Evolutionary conservation across 1,140 invertebrate genomes (phyloP), one percentile per base, ranked within the genome.

Genomic region (Cherax quadricarinatus): DNA sequence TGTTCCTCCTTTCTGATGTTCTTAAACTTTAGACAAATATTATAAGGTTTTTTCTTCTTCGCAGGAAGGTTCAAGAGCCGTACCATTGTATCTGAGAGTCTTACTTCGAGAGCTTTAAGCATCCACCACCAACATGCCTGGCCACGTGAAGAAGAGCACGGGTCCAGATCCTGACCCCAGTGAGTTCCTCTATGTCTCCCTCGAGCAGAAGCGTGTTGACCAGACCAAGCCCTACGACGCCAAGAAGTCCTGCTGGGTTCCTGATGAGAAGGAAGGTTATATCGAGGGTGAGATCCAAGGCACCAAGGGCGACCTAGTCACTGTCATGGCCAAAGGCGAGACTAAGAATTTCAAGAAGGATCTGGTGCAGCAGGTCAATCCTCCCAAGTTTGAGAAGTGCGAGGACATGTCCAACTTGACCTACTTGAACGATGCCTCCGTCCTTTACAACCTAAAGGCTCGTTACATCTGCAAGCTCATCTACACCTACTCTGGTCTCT

Each of bases 391-490:
- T 78, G 90, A 91, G 78, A 91, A 91, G 49, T 91, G 90, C 49
- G 90, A 91, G 90, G 90, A 91, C 60, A 91, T 91, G 90, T 91
- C 90, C 90, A 91, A 91, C 90, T 73, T 91, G 90, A 91, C 84
- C 75, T 93, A 84, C 92, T 79, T 93, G 21, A 92, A 88, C 79
- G 86, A 92, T 57, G 86, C 87, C 57, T 92, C 87, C 51, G 86
- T 96, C 94, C 96, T 96, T 51, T 96, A 96, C 53, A 97, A 97
- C 94, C 96, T 95, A 94, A 96, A 96, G 94, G 96, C 96, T 95
- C 95, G 90, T 57, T 91, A 91, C 60, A 21, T 86, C 21, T 51
- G 21, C 75, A 91, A 78, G 83, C 84, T 91, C 16, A 91, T 91
- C 85, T 91, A 91, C 84, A 91, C 90, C 48, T 91, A 91, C 85